phyloP scores from a whole-genome alignment of 1,140 invertebrate species.

The Sitophilus oryzae region DNA sequence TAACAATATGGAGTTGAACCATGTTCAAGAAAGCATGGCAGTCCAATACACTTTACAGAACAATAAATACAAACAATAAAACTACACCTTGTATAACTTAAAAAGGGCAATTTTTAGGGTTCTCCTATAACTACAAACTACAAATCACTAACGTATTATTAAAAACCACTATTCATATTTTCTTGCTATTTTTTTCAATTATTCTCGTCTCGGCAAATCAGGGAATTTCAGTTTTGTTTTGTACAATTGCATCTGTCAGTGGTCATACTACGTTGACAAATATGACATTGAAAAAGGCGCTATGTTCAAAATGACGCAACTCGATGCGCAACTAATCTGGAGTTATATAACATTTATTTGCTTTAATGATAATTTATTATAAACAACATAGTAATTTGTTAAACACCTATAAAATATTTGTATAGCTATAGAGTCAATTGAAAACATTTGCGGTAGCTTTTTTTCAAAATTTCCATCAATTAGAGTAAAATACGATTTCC shows the following conservation, averaged over 20 bases:
- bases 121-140: constrained; percentile 10
- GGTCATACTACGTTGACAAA: not conserved
- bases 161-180: constrained; percentile 2
- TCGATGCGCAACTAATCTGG: too few relatives aligned
- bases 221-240: constrained; percentile 4
- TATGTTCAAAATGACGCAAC: not conserved
- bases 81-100: constrained; percentile 5
- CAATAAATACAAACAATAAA: constrained; percentile 9
- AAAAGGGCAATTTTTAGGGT: not conserved
- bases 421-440: too few relatives aligned
- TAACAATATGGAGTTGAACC: constrained; percentile 41
- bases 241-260: not conserved
- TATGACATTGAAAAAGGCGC: not conserved
- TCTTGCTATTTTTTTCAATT: not conserved
- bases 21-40: constrained; percentile 42
- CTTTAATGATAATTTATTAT: too few relatives aligned
- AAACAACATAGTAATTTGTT: too few relatives aligned
- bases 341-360: too few relatives aligned
- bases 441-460: too few relatives aligned
- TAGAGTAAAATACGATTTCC: too few relatives aligned
- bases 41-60: constrained; percentile 1
- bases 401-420: too few relatives aligned
- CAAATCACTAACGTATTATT: not conserved
- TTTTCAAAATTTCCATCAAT: too few relatives aligned
- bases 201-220: not conserved